phyloP scores from a whole-genome alignment of 2,113 vertebrate species.

The Phoenicopterus ruber region DNA sequence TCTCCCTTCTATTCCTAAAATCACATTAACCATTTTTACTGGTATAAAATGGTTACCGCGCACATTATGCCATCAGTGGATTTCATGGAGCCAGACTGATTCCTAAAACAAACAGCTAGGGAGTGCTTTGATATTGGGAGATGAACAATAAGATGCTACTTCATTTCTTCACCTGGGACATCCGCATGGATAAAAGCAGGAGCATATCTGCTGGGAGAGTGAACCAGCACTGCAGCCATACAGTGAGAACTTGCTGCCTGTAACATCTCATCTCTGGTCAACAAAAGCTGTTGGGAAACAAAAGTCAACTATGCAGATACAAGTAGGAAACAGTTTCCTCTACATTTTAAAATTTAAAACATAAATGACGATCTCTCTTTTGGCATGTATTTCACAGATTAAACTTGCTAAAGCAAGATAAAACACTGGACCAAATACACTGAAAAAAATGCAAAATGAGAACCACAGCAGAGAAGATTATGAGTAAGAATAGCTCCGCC shows the following conservation, averaged over 20 bases:
- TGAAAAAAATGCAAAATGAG: background rate
- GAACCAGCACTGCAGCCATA: conserved; percentile 82
- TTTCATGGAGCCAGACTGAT: background rate
- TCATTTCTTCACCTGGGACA: conserved; percentile 81
- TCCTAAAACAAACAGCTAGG: background rate
- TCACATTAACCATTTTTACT: background rate
- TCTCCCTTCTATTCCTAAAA: background rate
- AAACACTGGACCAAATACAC: background rate
- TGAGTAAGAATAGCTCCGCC: background rate
- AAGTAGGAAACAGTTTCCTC: background rate
- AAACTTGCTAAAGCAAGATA: background rate
- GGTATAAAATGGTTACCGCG: background rate
- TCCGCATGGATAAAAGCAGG: conserved; percentile 86
- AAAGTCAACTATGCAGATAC: background rate
- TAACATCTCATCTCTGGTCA: conserved; percentile 87
- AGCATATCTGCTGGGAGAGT: conserved; percentile 82
- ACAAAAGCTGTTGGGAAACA: conserved; percentile 79
- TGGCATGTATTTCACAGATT: background rate
- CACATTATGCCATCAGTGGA: background rate
- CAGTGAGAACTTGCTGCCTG: conserved; percentile 88
- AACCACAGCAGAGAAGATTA: background rate
- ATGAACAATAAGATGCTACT: background rate
- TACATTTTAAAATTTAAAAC: background rate
- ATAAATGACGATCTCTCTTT: background rate
- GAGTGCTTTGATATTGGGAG: background rate